phyloP scores from a whole-genome alignment of 2,797 vertebrate genomes.

The Eulemur albifrons region DNA sequence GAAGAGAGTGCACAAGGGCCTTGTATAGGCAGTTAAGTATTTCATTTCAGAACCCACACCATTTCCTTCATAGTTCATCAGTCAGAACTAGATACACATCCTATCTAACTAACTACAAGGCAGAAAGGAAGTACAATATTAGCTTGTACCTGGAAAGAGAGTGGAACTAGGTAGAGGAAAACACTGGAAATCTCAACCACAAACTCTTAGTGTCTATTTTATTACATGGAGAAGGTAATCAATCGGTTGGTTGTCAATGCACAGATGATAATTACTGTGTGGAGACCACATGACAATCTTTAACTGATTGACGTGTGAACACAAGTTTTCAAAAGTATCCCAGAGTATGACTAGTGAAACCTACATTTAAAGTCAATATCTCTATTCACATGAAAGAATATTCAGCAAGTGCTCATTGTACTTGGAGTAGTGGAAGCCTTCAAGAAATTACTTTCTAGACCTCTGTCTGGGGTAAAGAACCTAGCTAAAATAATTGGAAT shows the following conservation, averaged over 20 bases:
- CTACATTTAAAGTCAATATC: neutral
- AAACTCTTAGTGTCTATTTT: neutral
- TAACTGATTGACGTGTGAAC: neutral
- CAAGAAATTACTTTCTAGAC: neutral
- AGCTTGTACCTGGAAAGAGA: neutral
- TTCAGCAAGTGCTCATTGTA: neutral
- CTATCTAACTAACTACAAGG: neutral
- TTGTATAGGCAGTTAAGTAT: neutral
- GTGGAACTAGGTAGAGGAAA: neutral
- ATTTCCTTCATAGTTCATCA: neutral
- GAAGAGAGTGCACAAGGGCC: neutral
- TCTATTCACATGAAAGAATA: conserved; percentile 39
- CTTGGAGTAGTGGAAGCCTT: neutral
- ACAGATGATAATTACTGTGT: neutral
- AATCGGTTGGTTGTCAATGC: neutral
- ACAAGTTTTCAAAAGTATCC: neutral
- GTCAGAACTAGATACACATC: neutral
- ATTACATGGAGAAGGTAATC: neutral
- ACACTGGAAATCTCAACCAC: neutral
- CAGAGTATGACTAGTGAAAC: neutral
- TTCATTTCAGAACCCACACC: neutral
- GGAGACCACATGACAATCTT: neutral
- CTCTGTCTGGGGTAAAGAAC: neutral
- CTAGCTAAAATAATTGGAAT: conserved; percentile 48
- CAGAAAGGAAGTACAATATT: neutral